These are phyloP conservation scores for Chrysomela aeneicollis DNA, from an alignment of 2,888 invertebrate species.

Conservation along the genomic window DNA sequence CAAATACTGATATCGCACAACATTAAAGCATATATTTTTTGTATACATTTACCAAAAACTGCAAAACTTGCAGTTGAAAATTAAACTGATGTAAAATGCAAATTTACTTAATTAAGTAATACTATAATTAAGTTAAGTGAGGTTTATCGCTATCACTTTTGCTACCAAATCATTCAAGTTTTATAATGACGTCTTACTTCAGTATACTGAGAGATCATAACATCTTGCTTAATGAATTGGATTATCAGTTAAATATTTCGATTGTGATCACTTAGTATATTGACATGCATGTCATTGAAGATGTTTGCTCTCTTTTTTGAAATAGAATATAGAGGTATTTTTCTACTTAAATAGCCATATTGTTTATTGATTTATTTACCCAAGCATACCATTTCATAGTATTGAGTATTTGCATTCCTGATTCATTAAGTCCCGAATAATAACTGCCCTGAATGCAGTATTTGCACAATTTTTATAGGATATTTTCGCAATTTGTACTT, in stretches of 20 bases:
- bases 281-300: neutral
- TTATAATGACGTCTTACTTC: neutral
- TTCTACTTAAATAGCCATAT: neutral
- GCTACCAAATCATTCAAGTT: neutral
- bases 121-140: too few species aligned
- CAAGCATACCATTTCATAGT: conserved; percentile 2
- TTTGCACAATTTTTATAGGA: conserved; percentile 34
- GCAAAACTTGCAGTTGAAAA: neutral
- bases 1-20: neutral
- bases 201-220: neutral
- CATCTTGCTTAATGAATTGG: neutral
- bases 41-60: neutral
- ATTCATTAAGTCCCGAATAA: conserved; percentile 32
- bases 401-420: conserved; percentile 28
- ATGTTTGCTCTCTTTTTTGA: conserved; percentile 2
- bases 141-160: neutral
- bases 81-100: neutral
- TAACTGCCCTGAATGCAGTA: conserved; percentile 36
- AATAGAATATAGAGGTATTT: neutral
- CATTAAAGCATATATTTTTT: neutral
- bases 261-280: neutral
- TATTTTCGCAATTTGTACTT: conserved; percentile 21
- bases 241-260: too few species aligned
- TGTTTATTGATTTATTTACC: neutral
- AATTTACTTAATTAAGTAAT: neutral